These are phyloP conservation scores for Cydia pomonella DNA, from an alignment of 1,140 invertebrate species.

Conservation along the genomic window DNA sequence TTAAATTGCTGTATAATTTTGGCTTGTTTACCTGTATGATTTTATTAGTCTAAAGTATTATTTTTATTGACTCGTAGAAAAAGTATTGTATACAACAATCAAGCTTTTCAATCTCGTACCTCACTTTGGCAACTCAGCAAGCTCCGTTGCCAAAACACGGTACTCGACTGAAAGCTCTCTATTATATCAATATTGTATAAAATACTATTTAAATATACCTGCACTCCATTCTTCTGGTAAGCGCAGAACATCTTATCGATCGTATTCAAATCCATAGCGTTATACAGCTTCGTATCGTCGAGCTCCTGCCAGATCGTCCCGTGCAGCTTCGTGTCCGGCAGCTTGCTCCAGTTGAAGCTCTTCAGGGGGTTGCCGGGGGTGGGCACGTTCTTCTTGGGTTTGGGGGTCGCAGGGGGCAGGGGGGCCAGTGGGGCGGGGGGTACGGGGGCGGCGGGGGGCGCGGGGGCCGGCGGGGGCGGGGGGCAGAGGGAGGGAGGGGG, in stretches of 20 bases:
- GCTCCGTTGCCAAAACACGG: too few species aligned
- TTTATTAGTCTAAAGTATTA: too few species aligned
- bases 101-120: too few species aligned
- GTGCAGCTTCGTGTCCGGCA: slow-evolving; percentile 92
- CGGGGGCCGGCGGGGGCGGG: slow-evolving; percentile 82
- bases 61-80: too few species aligned
- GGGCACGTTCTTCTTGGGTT: slow-evolving; percentile 89
- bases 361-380: slow-evolving; percentile 96
- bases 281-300: slow-evolving; percentile 96
- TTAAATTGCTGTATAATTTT: too few species aligned
- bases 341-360: slow-evolving; percentile 98
- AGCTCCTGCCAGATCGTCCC: slow-evolving; percentile 97
- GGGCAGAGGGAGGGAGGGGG: slow-evolving; percentile 70
- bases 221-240: slow-evolving; percentile 94
- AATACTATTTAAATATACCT: slow-evolving; percentile 70
- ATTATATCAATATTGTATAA: not conserved
- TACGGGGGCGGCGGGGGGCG: slow-evolving; percentile 76
- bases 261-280: slow-evolving; percentile 93
- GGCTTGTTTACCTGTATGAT: too few species aligned
- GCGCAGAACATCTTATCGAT: slow-evolving; percentile 98
- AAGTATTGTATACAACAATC: too few species aligned
- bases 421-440: slow-evolving; percentile 79
- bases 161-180: too few species aligned
- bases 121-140: too few species aligned
- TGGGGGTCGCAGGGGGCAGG: slow-evolving; percentile 77